These are phyloP conservation scores for Ovis canadensis DNA, from an alignment of 2,113 vertebrate species.

Conservation along the genomic window DNA sequence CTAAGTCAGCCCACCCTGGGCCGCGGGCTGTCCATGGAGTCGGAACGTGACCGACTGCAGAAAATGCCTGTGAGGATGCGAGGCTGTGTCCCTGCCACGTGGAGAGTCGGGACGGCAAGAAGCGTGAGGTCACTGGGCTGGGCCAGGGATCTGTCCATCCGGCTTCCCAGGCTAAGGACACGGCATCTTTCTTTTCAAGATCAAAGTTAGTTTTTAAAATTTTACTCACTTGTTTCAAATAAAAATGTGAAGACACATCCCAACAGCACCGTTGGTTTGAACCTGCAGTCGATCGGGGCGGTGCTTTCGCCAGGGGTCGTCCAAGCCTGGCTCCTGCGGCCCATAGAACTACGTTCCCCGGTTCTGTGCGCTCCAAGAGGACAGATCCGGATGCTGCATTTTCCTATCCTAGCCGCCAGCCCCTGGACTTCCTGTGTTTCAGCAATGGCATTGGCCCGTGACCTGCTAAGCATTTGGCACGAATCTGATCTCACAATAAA, in stretches of 20 bases:
- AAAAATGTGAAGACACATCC: not conserved
- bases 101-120: not conserved
- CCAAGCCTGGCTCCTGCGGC: fast-evolving
- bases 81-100: not conserved
- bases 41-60: not conserved
- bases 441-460: not conserved
- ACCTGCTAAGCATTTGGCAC: constrained; percentile 42
- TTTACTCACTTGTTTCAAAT: not conserved
- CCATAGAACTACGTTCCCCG: fast-evolving
- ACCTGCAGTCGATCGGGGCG: not conserved
- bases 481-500: constrained; percentile 63
- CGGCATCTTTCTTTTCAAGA: not conserved
- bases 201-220: not conserved
- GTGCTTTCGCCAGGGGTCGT: fast-evolving
- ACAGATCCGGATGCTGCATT: not conserved
- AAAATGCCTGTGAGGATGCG: fast-evolving
- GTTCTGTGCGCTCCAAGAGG: fast-evolving
- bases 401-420: not conserved
- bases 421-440: not conserved
- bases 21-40: fast-evolving
- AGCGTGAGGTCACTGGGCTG: no score
- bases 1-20: not conserved
- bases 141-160: not conserved
- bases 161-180: not conserved
- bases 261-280: fast-evolving